These are phyloP conservation scores for Coregonus suidteri DNA, from an alignment of 2,797 vertebrate species.

Conservation along the genomic window DNA sequence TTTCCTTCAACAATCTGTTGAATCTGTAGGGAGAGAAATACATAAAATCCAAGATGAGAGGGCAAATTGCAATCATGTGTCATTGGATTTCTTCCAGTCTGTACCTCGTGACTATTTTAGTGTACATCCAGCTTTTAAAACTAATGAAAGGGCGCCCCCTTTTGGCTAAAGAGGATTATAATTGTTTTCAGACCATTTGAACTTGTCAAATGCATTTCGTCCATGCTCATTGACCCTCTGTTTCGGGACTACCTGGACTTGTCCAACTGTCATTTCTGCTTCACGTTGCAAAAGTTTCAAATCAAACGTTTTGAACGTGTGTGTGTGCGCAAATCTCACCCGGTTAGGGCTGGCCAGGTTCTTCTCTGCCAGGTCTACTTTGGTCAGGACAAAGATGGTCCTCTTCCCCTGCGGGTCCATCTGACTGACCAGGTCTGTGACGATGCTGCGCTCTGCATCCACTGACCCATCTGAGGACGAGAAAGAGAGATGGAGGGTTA, in stretches of 20 bases:
- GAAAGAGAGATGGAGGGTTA: neutral
- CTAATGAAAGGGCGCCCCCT: slow-evolving; percentile 27
- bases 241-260: no score
- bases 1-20: slow-evolving; percentile 98
- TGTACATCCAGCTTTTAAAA: neutral
- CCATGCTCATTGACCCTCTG: no score
- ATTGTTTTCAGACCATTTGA: neutral
- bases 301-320: no score
- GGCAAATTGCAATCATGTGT: neutral
- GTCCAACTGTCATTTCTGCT: neutral
- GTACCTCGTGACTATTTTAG: neutral
- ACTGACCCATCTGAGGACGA: slow-evolving; percentile 75
- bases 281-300: neutral
- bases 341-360: slow-evolving; percentile 93
- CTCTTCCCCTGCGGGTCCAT: slow-evolving; percentile 98
- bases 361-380: slow-evolving; percentile 97
- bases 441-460: slow-evolving; percentile 97
- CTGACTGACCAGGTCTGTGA: slow-evolving; percentile 98
- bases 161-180: slow-evolving; percentile 21
- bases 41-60: neutral
- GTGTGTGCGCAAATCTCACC: slow-evolving; percentile 71
- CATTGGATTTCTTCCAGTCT: neutral
- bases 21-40: slow-evolving; percentile 79
- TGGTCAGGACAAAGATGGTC: slow-evolving; percentile 98
- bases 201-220: neutral